Evolutionary conservation across 2,888 invertebrate genomes (phyloP), one percentile per base, ranked within the genome.

Genomic region (Ophion obscuratus): DNA sequence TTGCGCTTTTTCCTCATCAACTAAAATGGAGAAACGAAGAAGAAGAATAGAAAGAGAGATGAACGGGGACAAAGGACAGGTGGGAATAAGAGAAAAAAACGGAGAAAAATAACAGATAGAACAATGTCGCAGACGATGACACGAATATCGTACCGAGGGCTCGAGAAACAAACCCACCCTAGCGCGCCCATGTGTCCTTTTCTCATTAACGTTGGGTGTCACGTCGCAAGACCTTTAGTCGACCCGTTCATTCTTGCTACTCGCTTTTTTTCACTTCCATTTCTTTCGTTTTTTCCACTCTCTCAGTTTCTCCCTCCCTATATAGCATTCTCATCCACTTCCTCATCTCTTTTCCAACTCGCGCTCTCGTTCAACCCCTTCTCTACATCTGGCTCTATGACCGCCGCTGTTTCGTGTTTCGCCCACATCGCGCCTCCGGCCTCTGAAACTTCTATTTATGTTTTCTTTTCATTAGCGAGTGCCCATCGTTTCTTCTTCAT

Each of bases 401-500:
- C 70, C 59, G 40, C 47, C 27, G 7, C 82, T 73, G 36, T 67
- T 64, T 84, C 73, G 31, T n/a, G 10, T 67, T 36, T 76, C 53
- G 17, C 68, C 59, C 77, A 24, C 68, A 70, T 61, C 83, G 7
- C 44, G 44, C 75, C 74, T 53, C 70, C 76, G 44, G 59, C 66
- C 67, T 57, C 27, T 53, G 14, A 17, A 71, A 76, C 36, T 73
- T 87, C 88, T 91, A 90, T 92, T 92, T 92, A 89, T 92, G 87
- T 92, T 92, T 92, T 91, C 91, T 92, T 92, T 92, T 93, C 91
- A 93, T 92, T 92, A 92, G 89, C 89, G 87, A 86, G 83, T 76
- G 81, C 87, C 59, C 77, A 85, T 78, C 73, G 59, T 57, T 81
- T 61, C 67, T 53, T 82, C 67, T 74, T 77, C 44, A 44, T 82